These are phyloP conservation scores for Sesia bembeciformis DNA, from an alignment of 2,888 invertebrate species.

Conservation along the genomic window DNA sequence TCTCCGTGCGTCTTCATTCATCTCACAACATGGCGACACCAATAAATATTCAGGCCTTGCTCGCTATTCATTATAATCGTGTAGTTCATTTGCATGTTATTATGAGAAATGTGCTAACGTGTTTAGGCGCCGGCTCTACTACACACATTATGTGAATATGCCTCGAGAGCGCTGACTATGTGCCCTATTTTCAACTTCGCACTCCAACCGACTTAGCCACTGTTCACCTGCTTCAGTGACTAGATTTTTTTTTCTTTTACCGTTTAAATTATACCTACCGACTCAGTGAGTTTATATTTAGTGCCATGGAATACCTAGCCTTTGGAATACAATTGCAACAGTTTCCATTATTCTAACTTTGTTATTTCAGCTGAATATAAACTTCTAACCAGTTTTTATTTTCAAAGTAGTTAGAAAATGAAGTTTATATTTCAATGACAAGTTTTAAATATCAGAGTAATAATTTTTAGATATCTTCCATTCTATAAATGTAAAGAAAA, in stretches of 20 bases:
- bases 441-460: no score
- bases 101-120: constrained; percentile 29
- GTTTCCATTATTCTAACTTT: no score
- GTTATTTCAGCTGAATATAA: no score
- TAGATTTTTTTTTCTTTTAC: background rate
- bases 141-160: background rate
- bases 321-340: no score
- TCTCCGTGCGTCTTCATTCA: constrained; percentile 33
- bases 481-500: no score
- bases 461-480: no score
- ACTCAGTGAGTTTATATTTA: background rate
- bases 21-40: constrained; percentile 32
- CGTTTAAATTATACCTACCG: background rate
- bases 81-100: constrained; percentile 62
- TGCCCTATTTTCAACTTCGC: constrained; percentile 14
- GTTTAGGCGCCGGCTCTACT: background rate
- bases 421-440: no score
- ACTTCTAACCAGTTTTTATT: no score
- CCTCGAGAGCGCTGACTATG: constrained; percentile 1
- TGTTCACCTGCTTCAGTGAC: background rate
- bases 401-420: no score
- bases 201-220: constrained; percentile 6
- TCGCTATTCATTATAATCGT: constrained; percentile 54
- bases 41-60: constrained; percentile 54
- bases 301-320: no score